Evolutionary conservation across 2,113 vertebrate species (phyloP).

Genomic region (Phrynosoma blainvillii): DNA sequence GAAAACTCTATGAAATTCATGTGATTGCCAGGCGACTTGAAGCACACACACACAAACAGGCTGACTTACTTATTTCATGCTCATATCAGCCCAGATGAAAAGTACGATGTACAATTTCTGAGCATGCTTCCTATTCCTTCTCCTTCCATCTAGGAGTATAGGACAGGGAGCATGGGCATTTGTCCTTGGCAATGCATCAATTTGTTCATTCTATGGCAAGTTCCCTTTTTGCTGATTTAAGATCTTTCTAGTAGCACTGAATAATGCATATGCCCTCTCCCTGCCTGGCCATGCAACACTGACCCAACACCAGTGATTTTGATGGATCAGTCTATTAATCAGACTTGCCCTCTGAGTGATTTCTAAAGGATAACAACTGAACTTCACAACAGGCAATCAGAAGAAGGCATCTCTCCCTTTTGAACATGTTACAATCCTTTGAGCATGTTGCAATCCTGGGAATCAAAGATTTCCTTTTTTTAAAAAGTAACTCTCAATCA

Average conservation of each 20-base stretch:
- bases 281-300: constrained; percentile 15
- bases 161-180: not conserved
- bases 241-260: not conserved
- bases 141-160: not conserved
- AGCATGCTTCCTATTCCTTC: not conserved
- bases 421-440: constrained; percentile 5
- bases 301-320: constrained; percentile 27
- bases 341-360: constrained; percentile 30
- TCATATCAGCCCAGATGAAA: not conserved
- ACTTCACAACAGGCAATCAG: constrained; percentile 40
- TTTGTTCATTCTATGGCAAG: not conserved
- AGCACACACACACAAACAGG: not conserved
- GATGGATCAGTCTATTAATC: constrained; percentile 38
- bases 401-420: constrained; percentile 23
- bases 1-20: no score
- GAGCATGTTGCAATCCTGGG: constrained; percentile 6
- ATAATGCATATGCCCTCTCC: constrained; percentile 21
- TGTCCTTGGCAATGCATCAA: not conserved
- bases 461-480: constrained; percentile 15
- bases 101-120: not conserved
- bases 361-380: constrained; percentile 32
- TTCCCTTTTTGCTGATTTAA: not conserved
- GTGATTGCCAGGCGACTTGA: no score
- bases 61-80: not conserved
- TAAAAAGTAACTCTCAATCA: constrained; percentile 13